Percentiles rank a stretch among this genome's conserved stretches.
Conservation (phyloP, 2,113 vertebrate species). For the Axis porcinus region DNA sequence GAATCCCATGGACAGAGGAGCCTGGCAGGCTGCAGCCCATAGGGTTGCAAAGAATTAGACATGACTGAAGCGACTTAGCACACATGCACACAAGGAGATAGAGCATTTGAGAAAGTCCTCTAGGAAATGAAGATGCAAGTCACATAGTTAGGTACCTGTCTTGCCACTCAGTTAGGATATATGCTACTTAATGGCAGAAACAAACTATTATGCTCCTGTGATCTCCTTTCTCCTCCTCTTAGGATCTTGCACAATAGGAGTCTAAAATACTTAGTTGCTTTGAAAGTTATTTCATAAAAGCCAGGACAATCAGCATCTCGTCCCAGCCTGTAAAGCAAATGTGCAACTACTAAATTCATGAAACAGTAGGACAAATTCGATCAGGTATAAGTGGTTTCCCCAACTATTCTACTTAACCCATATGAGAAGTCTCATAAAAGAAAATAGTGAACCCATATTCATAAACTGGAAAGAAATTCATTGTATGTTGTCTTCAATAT, state of each 20-base stretch:
- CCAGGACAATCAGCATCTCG: background rate
- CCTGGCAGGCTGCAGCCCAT: background rate
- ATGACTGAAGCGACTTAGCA: background rate
- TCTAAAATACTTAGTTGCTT: background rate
- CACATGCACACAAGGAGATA: background rate
- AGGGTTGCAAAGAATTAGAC: background rate
- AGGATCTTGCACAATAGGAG: background rate
- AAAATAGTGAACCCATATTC: background rate
- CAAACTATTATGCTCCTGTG: background rate
- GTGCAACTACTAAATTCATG: background rate
- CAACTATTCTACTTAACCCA: background rate
- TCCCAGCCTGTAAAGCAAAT: background rate
- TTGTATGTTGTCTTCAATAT: background rate
- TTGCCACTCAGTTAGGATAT: background rate
- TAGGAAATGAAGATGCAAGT: background rate
- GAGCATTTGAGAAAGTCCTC: background rate
- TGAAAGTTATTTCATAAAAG: background rate
- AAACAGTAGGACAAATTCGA: background rate
- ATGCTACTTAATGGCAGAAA: background rate
- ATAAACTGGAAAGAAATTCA: background rate
- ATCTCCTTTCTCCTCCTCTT: background rate
- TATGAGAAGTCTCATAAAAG: background rate
- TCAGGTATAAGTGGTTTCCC: background rate
- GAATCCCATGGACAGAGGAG: background rate
- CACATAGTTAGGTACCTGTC: accelerated